phyloP scores from a whole-genome alignment of 92 coral and sea anemone species.

The Porites lobata region DNA sequence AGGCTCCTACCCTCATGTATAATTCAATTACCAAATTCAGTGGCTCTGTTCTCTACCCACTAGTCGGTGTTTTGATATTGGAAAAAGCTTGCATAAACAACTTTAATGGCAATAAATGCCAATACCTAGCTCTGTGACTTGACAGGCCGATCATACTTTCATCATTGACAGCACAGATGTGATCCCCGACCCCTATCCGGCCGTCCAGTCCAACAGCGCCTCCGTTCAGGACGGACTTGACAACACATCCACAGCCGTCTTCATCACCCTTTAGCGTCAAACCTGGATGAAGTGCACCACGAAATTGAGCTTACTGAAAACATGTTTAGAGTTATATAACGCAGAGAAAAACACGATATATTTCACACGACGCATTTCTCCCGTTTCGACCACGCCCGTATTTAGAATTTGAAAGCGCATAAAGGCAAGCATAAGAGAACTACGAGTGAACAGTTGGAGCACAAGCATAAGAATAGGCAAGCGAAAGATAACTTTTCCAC shows the following conservation, averaged over 20 bases:
- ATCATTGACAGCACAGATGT: conserved; percentile 90
- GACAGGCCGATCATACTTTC: conserved; percentile 93
- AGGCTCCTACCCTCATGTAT: neutral
- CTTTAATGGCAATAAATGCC: conserved; percentile 17
- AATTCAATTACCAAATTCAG: no score
- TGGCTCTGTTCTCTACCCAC: neutral
- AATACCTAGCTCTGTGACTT: conserved; percentile 87
- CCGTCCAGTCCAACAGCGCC: conserved; percentile 96
- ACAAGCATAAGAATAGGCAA: no score
- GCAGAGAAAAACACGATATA: neutral
- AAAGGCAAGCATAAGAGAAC: no score
- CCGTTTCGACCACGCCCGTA: no score
- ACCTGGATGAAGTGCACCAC: conserved; percentile 46
- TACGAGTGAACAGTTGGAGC: no score
- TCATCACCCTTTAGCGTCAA: conserved; percentile 89
- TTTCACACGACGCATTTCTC: neutral
- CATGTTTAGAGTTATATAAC: neutral
- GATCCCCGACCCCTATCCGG: conserved; percentile 95
- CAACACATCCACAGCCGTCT: conserved; percentile 94
- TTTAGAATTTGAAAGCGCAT: no score
- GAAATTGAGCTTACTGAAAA: no score
- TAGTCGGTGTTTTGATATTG: no score
- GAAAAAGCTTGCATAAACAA: no score
- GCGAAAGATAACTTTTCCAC: no score
- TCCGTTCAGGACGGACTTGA: conserved; percentile 89